Percentiles rank a stretch among this genome's conserved stretches.
Conservation (phyloP, 2,797 vertebrate genomes). For the Synaphobranchus kaupii region DNA sequence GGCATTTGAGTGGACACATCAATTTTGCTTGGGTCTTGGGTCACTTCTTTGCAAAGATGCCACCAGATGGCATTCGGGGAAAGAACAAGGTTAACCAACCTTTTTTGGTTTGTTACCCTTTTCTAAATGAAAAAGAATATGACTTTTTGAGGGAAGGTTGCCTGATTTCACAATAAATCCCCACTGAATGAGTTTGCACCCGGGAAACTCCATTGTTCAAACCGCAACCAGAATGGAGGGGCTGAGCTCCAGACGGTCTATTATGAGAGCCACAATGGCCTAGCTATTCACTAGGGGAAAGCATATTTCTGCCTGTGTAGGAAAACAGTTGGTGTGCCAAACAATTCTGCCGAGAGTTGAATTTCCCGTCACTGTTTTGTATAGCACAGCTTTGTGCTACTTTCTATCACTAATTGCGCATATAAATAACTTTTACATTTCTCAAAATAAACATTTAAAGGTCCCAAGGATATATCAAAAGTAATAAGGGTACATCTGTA, state of each 20-base stretch:
- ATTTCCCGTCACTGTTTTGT: background rate
- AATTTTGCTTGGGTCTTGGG: background rate
- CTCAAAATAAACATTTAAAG: background rate
- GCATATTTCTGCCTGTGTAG: background rate
- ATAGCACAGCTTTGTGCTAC: background rate
- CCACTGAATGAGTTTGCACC: background rate
- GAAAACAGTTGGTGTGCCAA: background rate
- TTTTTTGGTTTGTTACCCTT: background rate
- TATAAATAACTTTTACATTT: background rate
- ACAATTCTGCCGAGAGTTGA: background rate
- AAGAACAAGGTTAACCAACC: background rate
- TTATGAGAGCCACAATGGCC: background rate
- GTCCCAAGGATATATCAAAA: slow-evolving; percentile 3
- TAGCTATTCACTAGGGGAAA: background rate
- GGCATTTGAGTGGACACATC: background rate
- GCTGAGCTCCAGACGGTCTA: background rate
- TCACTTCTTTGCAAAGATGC: background rate
- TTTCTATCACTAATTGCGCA: background rate
- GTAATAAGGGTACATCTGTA: background rate
- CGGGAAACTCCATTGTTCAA: background rate
- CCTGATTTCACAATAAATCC: background rate
- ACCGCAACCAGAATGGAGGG: background rate
- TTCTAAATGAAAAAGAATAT: background rate
- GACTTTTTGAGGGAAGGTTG: background rate
- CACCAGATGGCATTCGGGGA: background rate